Conservation (phyloP, 2,797 vertebrate species). For the Caiman crocodilus region DNA sequence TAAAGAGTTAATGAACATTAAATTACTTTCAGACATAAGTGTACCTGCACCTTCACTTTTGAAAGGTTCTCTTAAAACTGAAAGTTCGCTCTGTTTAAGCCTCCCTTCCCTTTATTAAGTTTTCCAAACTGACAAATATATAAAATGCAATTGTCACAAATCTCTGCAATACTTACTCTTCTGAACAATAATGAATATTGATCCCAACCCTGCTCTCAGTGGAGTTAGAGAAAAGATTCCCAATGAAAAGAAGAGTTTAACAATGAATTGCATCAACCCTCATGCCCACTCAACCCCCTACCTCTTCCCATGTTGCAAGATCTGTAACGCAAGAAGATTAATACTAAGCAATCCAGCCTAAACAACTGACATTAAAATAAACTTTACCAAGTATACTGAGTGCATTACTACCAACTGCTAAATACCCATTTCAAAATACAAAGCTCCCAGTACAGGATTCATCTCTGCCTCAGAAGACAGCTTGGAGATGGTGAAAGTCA, state of each 20-base stretch:
- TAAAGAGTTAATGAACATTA: slow-evolving; percentile 62
- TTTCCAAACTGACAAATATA: not conserved
- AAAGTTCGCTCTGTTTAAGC: not conserved
- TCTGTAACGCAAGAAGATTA: not conserved
- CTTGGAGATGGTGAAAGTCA: no score
- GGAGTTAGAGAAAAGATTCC: accelerated
- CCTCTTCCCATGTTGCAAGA: not conserved
- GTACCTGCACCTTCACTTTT: not conserved
- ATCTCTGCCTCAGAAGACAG: no score
- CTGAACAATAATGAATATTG: not conserved
- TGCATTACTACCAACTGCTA: no score
- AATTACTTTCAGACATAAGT: not conserved
- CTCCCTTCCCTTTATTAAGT: no score
- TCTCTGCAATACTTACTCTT: not conserved
- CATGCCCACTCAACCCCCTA: no score
- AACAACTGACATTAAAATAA: no score
- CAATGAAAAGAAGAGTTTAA: not conserved
- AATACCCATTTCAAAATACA: no score
- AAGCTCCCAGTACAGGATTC: no score
- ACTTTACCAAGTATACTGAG: no score
- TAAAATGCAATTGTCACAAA: not conserved
- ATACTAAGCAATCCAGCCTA: no score
- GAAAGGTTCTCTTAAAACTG: not conserved
- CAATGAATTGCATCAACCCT: no score
- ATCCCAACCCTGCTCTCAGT: accelerated